A percentile compares a stretch with the other conserved stretches of the same genome.
Conservation (phyloP, 2,113 vertebrate species). For the Sylvia atricapilla region DNA sequence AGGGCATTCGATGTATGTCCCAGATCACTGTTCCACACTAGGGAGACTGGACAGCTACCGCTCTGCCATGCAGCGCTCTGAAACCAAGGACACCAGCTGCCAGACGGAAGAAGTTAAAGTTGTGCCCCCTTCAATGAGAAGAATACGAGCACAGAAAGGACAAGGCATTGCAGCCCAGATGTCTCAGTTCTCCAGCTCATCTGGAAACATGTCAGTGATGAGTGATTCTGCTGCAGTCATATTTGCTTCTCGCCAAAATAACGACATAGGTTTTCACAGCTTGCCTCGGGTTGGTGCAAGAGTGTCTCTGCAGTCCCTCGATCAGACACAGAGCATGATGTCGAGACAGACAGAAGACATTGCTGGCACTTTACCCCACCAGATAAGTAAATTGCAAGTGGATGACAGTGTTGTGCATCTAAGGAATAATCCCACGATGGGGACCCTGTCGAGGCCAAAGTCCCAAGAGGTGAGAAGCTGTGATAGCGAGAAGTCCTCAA, state of each 20-base stretch:
- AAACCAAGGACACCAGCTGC: conserved; percentile 89
- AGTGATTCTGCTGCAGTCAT: conserved; percentile 78
- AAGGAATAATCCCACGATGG: conserved; percentile 68
- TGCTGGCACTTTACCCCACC: conserved; percentile 63
- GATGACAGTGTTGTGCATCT: conserved; percentile 78
- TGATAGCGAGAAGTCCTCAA: conserved; percentile 66
- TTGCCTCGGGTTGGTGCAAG: conserved; percentile 85
- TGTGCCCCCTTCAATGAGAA: conserved; percentile 91
- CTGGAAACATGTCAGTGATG: conserved; percentile 87
- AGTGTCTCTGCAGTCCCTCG: conserved; percentile 81
- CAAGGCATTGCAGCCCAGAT: conserved; percentile 95
- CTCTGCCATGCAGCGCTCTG: conserved; percentile 72
- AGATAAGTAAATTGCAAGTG: conserved; percentile 76
- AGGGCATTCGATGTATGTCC: conserved; percentile 83
- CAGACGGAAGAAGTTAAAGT: conserved; percentile 92
- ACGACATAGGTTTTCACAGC: conserved; percentile 85
- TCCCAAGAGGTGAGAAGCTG: conserved; percentile 83
- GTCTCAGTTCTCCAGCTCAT: conserved; percentile 87
- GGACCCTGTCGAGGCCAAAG: conserved; percentile 75
- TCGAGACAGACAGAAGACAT: conserved; percentile 72
- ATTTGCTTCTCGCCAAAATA: conserved; percentile 73
- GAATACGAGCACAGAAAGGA: conserved; percentile 92
- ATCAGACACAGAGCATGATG: conserved; percentile 72
- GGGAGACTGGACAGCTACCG: conserved; percentile 79
- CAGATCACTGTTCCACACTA: conserved; percentile 86